phyloP scores from a whole-genome alignment of 92 coral and sea anemone species.

The Phenganax subtilis region DNA sequence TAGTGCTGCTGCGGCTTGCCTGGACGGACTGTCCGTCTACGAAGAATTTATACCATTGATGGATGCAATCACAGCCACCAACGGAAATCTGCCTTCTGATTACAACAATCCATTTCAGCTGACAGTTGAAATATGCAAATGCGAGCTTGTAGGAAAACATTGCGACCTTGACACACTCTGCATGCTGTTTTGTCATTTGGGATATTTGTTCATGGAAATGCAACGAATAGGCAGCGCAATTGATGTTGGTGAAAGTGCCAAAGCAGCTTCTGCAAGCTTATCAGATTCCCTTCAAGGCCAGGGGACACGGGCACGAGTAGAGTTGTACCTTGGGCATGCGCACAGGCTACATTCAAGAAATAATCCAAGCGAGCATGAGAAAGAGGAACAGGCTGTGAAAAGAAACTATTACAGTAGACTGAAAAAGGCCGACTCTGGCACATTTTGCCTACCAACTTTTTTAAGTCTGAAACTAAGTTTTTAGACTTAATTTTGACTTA shows the following conservation, averaged over 20 bases:
- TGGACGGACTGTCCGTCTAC: background rate
- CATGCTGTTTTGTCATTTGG: background rate
- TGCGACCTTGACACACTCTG: background rate
- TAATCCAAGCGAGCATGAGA: background rate
- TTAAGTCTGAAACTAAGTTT: too few relatives aligned
- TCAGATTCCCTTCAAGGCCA: background rate
- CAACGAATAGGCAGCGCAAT: slow-evolving; percentile 14
- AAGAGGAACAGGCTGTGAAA: background rate
- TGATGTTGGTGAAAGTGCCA: background rate
- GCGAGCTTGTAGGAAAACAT: background rate
- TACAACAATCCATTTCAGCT: background rate
- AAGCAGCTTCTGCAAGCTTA: slow-evolving; percentile 18
- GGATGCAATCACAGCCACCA: background rate
- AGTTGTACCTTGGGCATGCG: slow-evolving; percentile 6
- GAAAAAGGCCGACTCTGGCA: too few relatives aligned
- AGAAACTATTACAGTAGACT: slow-evolving; percentile 11
- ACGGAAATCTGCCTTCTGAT: background rate
- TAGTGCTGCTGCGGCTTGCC: background rate
- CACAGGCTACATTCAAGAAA: background rate
- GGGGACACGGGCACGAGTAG: background rate
- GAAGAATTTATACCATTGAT: background rate
- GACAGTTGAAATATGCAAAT: slow-evolving; percentile 17
- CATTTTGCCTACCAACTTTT: too few relatives aligned
- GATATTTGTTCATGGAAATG: background rate
- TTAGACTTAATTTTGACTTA: too few relatives aligned